These are phyloP conservation scores for human DNA, from an alignment of 2,113 vertebrate species.

Conservation along the genomic window DNA sequence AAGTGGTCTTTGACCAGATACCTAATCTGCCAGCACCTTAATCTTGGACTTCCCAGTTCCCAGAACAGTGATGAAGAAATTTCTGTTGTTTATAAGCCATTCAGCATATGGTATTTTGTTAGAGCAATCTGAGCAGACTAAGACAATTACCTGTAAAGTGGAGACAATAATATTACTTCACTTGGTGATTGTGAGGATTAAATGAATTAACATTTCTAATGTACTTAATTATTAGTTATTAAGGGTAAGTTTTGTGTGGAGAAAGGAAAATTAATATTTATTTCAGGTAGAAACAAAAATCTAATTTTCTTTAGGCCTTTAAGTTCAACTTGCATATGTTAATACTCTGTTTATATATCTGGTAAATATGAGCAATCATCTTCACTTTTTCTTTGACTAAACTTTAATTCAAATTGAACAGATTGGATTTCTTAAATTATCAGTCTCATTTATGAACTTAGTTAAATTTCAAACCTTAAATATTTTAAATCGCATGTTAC, in stretches of 20 bases:
- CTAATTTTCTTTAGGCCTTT: not conserved
- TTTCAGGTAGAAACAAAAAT: not conserved
- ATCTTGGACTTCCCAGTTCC: not conserved
- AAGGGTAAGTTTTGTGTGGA: not conserved
- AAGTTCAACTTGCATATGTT: not conserved
- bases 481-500: slow-evolving; percentile 32
- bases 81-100: not conserved
- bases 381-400: slow-evolving; percentile 34
- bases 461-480: slow-evolving; percentile 32
- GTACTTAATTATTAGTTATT: slow-evolving; percentile 11
- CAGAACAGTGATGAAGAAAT: not conserved
- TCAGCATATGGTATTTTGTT: not conserved
- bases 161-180: not conserved
- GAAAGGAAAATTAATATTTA: slow-evolving; percentile 24
- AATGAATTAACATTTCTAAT: not conserved
- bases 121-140: not conserved
- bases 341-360: not conserved
- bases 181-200: not conserved
- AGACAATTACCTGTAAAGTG: not conserved
- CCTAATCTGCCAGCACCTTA: not conserved
- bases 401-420: slow-evolving; percentile 17
- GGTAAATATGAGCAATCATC: not conserved
- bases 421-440: not conserved
- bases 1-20: not conserved
- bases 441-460: slow-evolving; percentile 17